Percentiles rank a stretch among this genome's conserved stretches.
Evolutionary conservation across 2,888 invertebrate genomes (phyloP).

Genomic region (Melanchra persicariae): DNA sequence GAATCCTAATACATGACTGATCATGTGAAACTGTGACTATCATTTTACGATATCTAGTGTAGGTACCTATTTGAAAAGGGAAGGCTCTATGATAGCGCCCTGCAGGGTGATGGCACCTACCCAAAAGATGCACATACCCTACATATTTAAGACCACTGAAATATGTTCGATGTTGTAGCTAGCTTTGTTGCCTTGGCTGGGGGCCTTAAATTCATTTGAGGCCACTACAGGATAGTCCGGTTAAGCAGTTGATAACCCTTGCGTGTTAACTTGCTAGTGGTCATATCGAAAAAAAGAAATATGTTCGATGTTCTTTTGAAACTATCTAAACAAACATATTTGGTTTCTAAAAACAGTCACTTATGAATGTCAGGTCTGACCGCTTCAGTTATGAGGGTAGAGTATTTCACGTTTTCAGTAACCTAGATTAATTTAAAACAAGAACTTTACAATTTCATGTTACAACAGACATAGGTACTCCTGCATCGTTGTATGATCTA

Average conservation of each 20-base stretch:
- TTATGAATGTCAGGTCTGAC: background rate
- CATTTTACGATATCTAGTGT: background rate
- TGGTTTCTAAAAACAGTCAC: background rate
- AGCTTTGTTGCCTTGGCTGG: too few relatives aligned
- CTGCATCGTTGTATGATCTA: constrained; percentile 9
- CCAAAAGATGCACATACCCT: background rate
- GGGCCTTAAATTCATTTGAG: too few relatives aligned
- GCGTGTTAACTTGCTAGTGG: too few relatives aligned
- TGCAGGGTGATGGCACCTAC: background rate
- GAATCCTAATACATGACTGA: background rate
- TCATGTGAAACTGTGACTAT: background rate
- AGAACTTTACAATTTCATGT: constrained; percentile 2
- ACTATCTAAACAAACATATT: background rate
- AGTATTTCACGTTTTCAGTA: background rate
- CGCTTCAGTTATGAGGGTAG: background rate
- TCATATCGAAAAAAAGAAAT: too few relatives aligned
- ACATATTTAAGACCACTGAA: background rate
- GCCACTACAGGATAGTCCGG: too few relatives aligned
- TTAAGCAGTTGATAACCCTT: too few relatives aligned
- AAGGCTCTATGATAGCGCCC: background rate
- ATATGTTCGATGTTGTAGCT: too few relatives aligned
- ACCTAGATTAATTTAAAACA: background rate
- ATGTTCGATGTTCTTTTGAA: too few relatives aligned
- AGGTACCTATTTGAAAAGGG: background rate
- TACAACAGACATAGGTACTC: background rate